phyloP scores from a whole-genome alignment of 64 coral and sea anemone species.

The Actinia tenebrosa region DNA sequence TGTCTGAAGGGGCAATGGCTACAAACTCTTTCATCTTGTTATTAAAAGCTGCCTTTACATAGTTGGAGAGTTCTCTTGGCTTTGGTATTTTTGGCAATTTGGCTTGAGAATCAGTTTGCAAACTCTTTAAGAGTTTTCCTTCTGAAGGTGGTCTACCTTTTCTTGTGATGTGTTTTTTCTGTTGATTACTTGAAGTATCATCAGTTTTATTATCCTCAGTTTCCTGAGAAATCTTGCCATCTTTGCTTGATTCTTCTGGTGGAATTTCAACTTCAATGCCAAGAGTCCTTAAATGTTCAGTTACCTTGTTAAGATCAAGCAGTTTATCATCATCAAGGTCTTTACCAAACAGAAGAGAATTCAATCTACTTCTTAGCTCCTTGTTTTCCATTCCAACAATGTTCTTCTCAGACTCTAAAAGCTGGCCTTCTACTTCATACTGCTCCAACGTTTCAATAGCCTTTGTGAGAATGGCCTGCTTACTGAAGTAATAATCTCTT shows the following conservation, averaged over 20 bases:
- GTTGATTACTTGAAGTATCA: not conserved
- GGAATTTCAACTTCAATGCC: constrained; percentile 2
- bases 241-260: not conserved
- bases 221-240: not conserved
- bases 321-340: constrained; percentile 25
- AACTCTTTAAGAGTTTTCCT: constrained; percentile 20
- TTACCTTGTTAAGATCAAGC: constrained; percentile 24
- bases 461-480: constrained; percentile 77
- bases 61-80: not conserved
- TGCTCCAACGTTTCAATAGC: constrained; percentile 39
- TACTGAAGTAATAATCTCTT: constrained; percentile 69
- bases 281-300: not conserved
- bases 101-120: not conserved
- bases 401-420: constrained; percentile 27
- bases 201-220: not conserved
- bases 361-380: constrained; percentile 20
- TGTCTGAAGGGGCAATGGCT: not conserved
- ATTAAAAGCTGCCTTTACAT: constrained; percentile 2
- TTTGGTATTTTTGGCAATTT: not conserved
- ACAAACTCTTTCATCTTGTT: constrained; percentile 19
- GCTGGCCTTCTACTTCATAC: not conserved
- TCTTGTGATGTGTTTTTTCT: not conserved
- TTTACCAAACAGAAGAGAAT: constrained; percentile 42
- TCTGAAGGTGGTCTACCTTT: constrained; percentile 26
- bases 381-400: constrained; percentile 47